Conservation (phyloP, 2,888 invertebrate genomes). For the Drosophila crucigera region DNA sequence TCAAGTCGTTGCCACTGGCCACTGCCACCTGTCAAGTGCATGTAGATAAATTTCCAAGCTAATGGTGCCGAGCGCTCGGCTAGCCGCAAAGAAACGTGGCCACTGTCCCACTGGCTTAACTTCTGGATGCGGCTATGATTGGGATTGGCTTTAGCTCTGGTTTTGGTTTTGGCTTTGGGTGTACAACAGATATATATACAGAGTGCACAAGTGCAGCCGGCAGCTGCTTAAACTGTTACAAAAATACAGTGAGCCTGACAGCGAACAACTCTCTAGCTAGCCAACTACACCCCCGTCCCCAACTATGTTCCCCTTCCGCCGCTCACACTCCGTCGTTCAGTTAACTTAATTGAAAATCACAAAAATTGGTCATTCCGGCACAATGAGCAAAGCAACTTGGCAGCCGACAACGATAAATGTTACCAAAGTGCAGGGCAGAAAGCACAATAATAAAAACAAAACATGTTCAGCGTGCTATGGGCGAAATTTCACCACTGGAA, state of each 20-base stretch:
- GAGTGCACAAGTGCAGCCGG: conserved; percentile 50
- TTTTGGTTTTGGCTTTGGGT: background rate
- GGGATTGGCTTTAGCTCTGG: conserved; percentile 12
- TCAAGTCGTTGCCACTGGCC: conserved; percentile 53
- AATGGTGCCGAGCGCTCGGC: conserved; percentile 67
- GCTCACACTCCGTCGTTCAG: conserved; percentile 36
- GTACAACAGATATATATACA: conserved; percentile 9
- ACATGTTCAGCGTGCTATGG: background rate
- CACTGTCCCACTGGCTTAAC: conserved; percentile 19
- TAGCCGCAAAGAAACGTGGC: conserved; percentile 63
- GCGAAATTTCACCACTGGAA: background rate
- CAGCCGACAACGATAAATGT: conserved; percentile 69
- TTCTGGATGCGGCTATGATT: conserved; percentile 28
- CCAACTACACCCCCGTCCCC: background rate
- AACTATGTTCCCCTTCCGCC: background rate
- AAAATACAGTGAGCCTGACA: conserved; percentile 53
- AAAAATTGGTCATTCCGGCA: conserved; percentile 81
- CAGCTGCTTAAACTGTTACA: conserved; percentile 68
- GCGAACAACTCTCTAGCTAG: conserved; percentile 16
- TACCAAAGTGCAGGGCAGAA: conserved; percentile 61
- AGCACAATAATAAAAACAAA: conserved; percentile 27
- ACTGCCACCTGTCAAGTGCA: conserved; percentile 77
- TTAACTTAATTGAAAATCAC: conserved; percentile 82
- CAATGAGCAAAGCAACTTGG: conserved; percentile 75
- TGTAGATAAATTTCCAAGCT: conserved; percentile 77